phyloP scores from a whole-genome alignment of 2,888 invertebrate genomes.

The Drosophila putrida region DNA sequence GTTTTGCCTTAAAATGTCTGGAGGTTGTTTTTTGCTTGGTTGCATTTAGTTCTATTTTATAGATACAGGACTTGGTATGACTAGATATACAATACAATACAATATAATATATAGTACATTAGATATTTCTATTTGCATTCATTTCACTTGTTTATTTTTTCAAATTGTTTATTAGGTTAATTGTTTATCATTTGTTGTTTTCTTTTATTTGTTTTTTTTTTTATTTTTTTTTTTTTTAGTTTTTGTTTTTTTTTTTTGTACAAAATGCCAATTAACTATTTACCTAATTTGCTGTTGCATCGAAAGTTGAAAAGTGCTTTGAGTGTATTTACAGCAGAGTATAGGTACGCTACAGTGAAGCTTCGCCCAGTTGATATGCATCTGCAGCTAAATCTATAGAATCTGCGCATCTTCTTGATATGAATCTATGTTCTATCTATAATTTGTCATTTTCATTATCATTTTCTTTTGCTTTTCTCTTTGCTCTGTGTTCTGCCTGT shows the following conservation, averaged over 20 bases:
- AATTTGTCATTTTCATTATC: neutral
- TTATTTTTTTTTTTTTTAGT: conserved; percentile 4
- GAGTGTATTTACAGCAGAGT: conserved; percentile 59
- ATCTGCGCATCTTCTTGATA: conserved; percentile 27
- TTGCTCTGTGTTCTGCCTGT: conserved; percentile 12
- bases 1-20: conserved; percentile 54
- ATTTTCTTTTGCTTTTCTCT: neutral
- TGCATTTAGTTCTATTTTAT: conserved; percentile 43
- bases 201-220: conserved; percentile 5
- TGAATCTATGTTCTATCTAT: conserved; percentile 6
- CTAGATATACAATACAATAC: conserved; percentile 45
- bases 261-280: conserved; percentile 50
- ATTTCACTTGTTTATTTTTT: conserved; percentile 7
- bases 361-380: conserved; percentile 41
- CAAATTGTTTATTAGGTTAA: conserved; percentile 14
- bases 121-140: conserved; percentile 28
- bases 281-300: conserved; percentile 32
- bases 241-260: conserved; percentile 34
- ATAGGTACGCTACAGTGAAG: conserved; percentile 52
- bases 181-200: conserved; percentile 34
- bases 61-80: conserved; percentile 47
- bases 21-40: conserved; percentile 29
- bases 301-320: conserved; percentile 20
- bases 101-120: conserved; percentile 40
- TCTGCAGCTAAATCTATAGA: conserved; percentile 8